Evolutionary conservation across 2,888 invertebrate genomes (phyloP).

Genomic region (Argyra leucocephala): DNA sequence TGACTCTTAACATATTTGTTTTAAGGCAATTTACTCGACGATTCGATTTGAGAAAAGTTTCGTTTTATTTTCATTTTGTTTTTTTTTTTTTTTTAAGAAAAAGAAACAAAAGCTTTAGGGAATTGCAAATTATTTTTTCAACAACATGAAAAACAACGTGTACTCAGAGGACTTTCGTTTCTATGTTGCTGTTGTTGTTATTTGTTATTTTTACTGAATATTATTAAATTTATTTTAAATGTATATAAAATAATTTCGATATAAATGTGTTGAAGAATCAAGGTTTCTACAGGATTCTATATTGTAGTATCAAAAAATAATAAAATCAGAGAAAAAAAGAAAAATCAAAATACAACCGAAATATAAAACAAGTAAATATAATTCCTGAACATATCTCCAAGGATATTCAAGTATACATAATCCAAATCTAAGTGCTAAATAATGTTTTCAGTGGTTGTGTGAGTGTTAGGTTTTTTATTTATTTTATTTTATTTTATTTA

Average conservation of each 20-base stretch:
- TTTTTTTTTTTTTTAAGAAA: no score
- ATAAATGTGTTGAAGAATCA: no score
- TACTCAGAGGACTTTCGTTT: not conserved
- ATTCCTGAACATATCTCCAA: not conserved
- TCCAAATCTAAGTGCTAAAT: constrained; percentile 8
- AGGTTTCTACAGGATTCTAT: no score
- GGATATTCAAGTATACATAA: not conserved
- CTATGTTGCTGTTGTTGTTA: no score
- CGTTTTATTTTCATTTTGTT: no score
- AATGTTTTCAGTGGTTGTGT: constrained; percentile 4
- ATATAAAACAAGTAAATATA: not conserved
- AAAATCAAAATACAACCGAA: not conserved
- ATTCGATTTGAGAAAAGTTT: no score
- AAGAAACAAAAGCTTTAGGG: not conserved
- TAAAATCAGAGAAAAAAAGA: not conserved
- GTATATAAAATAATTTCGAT: no score
- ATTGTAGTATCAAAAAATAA: no score
- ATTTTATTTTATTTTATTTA: not conserved
- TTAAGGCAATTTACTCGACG: no score
- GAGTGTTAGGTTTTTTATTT: not conserved
- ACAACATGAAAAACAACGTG: not conserved
- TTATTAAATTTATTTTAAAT: no score
- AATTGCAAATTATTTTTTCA: not conserved
- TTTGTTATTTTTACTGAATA: no score
- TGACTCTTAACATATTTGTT: no score